Percentiles rank a stretch among this genome's conserved stretches.
These are phyloP conservation scores for Elephantulus edwardii DNA, from an alignment of 2,113 vertebrate species.

Conservation along the genomic window DNA sequence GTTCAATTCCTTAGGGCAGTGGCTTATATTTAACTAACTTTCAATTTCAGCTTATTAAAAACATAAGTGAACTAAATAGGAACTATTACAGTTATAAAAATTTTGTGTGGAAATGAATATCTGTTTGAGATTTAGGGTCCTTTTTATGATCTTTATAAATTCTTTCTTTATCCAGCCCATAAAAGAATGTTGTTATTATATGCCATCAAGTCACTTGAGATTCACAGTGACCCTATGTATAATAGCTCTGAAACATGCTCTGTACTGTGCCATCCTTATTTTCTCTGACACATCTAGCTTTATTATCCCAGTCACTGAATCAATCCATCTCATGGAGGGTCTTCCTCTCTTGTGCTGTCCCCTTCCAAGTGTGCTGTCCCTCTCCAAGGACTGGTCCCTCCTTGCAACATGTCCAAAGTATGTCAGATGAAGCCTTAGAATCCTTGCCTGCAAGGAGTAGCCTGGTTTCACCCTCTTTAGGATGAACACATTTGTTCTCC, in stretches of 20 bases:
- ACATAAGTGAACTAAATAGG: slow-evolving; percentile 16
- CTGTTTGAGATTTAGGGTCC: background rate
- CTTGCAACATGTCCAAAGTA: too few relatives aligned
- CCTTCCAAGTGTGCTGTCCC: too few relatives aligned
- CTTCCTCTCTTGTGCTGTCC: too few relatives aligned
- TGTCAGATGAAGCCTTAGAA: too few relatives aligned
- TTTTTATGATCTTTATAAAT: background rate
- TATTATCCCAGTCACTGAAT: too few relatives aligned
- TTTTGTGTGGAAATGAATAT: background rate
- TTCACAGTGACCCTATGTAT: background rate
- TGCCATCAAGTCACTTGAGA: background rate
- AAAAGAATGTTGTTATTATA: background rate
- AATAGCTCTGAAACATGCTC: background rate
- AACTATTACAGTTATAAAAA: background rate
- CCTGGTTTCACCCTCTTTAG: too few relatives aligned
- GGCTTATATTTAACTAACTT: slow-evolving; percentile 20
- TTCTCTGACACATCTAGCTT: background rate
- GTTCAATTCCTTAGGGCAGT: background rate
- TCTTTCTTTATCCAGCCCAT: background rate
- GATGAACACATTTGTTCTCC: too few relatives aligned
- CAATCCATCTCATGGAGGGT: too few relatives aligned
- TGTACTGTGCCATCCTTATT: background rate
- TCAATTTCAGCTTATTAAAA: background rate
- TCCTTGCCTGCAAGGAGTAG: too few relatives aligned
- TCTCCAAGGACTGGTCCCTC: too few relatives aligned